Percentiles rank a stretch among this genome's conserved stretches.
phyloP scores from a whole-genome alignment of 2,113 vertebrate genomes.

The Clarias batrachus region DNA sequence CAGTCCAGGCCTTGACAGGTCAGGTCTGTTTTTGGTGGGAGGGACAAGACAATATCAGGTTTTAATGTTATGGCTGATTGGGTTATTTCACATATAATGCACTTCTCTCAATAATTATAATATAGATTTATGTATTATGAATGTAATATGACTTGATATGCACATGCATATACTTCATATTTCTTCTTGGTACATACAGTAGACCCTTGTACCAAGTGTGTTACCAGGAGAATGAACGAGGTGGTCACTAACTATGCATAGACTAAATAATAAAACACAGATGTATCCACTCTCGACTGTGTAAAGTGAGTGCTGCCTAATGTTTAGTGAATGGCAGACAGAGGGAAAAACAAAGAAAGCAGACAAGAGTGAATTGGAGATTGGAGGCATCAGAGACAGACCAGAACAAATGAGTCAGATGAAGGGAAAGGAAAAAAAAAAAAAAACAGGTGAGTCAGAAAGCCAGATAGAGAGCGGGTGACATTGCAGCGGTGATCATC shows the following conservation, averaged over 20 bases:
- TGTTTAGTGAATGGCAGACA: not conserved
- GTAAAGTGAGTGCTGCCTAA: not conserved
- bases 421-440: not conserved
- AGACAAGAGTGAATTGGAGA: not conserved
- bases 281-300: not conserved
- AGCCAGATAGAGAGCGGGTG: slow-evolving; percentile 19
- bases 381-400: slow-evolving; percentile 17
- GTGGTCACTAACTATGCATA: not conserved
- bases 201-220: not conserved
- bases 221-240: not conserved
- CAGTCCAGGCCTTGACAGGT: no score
- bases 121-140: not conserved
- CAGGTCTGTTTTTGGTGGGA: no score
- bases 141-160: not conserved
- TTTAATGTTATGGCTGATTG: no score
- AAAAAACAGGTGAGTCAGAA: slow-evolving; percentile 29
- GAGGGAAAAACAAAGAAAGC: slow-evolving; percentile 12
- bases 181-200: no score
- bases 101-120: not conserved
- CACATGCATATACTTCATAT: not conserved
- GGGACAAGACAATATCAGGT: no score
- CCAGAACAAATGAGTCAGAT: slow-evolving; percentile 44
- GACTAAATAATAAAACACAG: not conserved
- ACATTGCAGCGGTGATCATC: slow-evolving; percentile 12
- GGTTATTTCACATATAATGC: not conserved